Percentiles rank a stretch among this genome's conserved stretches.
phyloP scores from a whole-genome alignment of 2,888 invertebrate species.

The Vannuccia rotundouncinata region DNA sequence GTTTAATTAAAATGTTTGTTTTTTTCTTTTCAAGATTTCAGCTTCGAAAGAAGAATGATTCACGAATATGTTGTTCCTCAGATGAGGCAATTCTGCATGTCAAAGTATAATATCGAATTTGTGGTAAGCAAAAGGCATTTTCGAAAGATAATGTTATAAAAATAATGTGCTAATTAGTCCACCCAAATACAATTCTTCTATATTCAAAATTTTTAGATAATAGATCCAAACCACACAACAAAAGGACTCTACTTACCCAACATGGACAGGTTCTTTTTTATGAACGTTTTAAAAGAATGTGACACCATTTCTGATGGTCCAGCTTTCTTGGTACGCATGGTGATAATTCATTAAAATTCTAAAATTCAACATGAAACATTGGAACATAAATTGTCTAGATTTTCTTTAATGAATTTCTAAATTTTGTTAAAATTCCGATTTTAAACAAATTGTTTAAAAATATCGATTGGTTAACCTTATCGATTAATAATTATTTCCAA shows the following conservation, averaged over 20 bases:
- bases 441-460: no score
- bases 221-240: background rate
- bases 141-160: background rate
- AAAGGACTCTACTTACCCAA: background rate
- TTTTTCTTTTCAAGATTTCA: no score
- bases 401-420: no score
- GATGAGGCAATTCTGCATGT: background rate
- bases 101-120: background rate
- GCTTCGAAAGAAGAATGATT: background rate
- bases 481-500: background rate
- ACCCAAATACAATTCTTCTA: no score
- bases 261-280: background rate
- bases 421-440: no score
- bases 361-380: no score
- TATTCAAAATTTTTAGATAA: no score
- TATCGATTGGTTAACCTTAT: no score
- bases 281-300: background rate
- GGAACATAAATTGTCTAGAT: no score
- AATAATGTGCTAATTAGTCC: no score
- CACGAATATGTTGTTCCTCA: background rate
- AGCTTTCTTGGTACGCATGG: background rate
- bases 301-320: background rate
- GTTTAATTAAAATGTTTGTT: no score
- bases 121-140: background rate
- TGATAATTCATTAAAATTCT: no score